A percentile compares a stretch with the other conserved stretches of the same genome.
Evolutionary conservation across 2,888 invertebrate species (phyloP).

Genomic region (Patella depressa): DNA sequence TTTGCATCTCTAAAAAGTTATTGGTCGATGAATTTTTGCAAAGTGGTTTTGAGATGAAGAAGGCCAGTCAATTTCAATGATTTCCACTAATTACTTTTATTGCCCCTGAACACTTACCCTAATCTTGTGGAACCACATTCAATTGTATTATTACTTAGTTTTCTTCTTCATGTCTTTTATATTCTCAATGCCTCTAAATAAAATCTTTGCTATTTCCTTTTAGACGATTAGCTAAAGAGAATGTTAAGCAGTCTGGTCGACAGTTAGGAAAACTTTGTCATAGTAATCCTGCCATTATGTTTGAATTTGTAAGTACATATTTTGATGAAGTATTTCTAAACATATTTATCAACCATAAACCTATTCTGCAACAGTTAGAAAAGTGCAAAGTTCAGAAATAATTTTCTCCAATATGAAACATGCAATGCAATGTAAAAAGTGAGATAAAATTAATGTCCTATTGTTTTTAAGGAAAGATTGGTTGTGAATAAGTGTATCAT

Average conservation of each 20-base stretch:
- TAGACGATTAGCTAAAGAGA: constrained; percentile 89
- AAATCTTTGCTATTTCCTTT: constrained; percentile 22
- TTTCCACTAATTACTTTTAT: too few species aligned
- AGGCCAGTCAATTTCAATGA: too few species aligned
- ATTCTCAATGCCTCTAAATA: too few species aligned
- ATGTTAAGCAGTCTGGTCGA: constrained; percentile 95
- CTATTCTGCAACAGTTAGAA: too few species aligned
- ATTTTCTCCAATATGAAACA: neutral
- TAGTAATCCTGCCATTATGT: constrained; percentile 93
- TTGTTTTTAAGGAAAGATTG: neutral
- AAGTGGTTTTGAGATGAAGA: too few species aligned
- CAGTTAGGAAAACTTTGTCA: constrained; percentile 97
- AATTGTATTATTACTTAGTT: too few species aligned
- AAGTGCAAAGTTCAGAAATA: too few species aligned
- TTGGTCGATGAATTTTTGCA: too few species aligned
- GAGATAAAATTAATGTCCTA: neutral
- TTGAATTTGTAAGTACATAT: constrained; percentile 86
- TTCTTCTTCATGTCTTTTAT: too few species aligned
- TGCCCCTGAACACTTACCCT: too few species aligned
- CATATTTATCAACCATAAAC: neutral
- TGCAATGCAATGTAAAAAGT: neutral
- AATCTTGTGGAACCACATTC: too few species aligned
- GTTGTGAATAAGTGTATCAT: neutral
- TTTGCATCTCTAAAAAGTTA: too few species aligned
- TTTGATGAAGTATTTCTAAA: neutral